Evolutionary conservation across 2,113 vertebrate species (phyloP).

Genomic region (Lutjanus erythropterus): DNA sequence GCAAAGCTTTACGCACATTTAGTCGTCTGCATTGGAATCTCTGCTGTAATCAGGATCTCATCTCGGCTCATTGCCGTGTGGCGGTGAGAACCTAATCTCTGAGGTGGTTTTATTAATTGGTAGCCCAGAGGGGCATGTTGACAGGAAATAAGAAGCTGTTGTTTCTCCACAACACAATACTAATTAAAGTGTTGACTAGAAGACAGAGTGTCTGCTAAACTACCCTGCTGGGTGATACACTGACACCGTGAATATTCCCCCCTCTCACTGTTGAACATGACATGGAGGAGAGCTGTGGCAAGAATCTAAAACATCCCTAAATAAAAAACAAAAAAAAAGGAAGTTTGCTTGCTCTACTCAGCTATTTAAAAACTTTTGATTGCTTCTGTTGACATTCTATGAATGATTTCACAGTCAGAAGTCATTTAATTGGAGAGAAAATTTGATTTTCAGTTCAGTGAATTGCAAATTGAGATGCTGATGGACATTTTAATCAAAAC

Average conservation of each 20-base stretch:
- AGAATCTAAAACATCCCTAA: slow-evolving; percentile 25
- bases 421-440: slow-evolving; percentile 16
- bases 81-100: slow-evolving; percentile 66
- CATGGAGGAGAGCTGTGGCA: slow-evolving; percentile 66
- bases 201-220: slow-evolving; percentile 65
- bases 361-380: slow-evolving; percentile 33
- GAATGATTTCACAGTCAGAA: slow-evolving; percentile 31
- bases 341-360: slow-evolving; percentile 7
- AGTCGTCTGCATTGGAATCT: slow-evolving; percentile 28
- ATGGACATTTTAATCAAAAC: slow-evolving; percentile 24
- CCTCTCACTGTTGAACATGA: slow-evolving; percentile 78
- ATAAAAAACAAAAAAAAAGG: slow-evolving; percentile 11
- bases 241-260: slow-evolving; percentile 57
- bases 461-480: slow-evolving; percentile 24
- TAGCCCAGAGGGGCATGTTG: slow-evolving; percentile 64
- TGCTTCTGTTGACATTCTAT: slow-evolving; percentile 7
- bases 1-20: slow-evolving; percentile 9
- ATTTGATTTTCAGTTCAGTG: slow-evolving; percentile 16
- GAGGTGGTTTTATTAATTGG: slow-evolving; percentile 78
- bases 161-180: slow-evolving; percentile 67
- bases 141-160: slow-evolving; percentile 74
- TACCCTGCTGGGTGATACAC: slow-evolving; percentile 61
- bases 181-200: slow-evolving; percentile 77
- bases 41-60: slow-evolving; percentile 60
- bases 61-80: slow-evolving; percentile 43